These are phyloP conservation scores for Erinaceus europaeus DNA, from an alignment of 2,113 vertebrate genomes.

Conservation along the genomic window DNA sequence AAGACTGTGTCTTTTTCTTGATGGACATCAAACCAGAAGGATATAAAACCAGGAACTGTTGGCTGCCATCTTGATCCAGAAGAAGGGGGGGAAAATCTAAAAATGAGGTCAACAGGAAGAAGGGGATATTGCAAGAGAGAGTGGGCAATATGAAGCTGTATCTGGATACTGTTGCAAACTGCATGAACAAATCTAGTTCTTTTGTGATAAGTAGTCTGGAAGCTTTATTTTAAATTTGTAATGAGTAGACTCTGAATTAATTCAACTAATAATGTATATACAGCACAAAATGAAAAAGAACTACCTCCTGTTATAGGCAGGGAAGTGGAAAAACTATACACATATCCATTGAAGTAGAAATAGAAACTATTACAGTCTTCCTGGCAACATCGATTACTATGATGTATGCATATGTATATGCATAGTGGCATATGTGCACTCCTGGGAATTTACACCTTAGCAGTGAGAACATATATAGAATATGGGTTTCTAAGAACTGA, in stretches of 20 bases:
- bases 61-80: background rate
- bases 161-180: background rate
- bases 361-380: background rate
- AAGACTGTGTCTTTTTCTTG: background rate
- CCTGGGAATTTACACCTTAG: constrained; percentile 14
- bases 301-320: background rate
- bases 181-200: no score
- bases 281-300: background rate
- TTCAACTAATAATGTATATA: background rate
- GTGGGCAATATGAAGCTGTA: background rate
- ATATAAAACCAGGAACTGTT: rapidly evolving
- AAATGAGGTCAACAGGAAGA: background rate
- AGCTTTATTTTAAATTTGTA: background rate
- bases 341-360: background rate
- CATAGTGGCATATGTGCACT: background rate
- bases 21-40: background rate
- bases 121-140: background rate
- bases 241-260: background rate
- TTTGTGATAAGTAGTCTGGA: background rate
- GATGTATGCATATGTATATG: background rate
- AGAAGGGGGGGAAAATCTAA: background rate
- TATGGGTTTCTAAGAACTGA: constrained; percentile 8
- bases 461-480: constrained; percentile 16
- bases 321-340: background rate
- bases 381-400: background rate